A percentile compares a stretch with the other conserved stretches of the same genome.
Evolutionary conservation across 92 coral and sea anemone species (phyloP).

Genomic region (Bergia puertoricense): DNA sequence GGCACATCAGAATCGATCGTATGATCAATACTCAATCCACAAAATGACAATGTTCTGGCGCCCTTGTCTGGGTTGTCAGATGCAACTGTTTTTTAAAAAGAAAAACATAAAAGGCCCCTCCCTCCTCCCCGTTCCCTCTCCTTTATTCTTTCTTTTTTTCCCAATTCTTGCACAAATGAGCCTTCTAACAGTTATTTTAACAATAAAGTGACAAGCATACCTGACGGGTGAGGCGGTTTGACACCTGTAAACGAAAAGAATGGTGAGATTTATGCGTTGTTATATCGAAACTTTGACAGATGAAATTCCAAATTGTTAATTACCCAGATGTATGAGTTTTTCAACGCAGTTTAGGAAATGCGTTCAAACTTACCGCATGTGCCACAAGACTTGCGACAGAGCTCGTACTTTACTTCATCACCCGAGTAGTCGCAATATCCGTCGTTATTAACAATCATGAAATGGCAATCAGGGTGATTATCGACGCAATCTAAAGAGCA

Average conservation of each 20-base stretch:
- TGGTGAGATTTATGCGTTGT: neutral
- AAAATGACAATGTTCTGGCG: no score
- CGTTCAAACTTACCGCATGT: conserved; percentile 22
- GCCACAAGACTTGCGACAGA: conserved; percentile 22
- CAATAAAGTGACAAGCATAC: neutral
- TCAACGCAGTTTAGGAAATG: neutral
- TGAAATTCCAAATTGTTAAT: neutral
- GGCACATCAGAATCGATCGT: no score
- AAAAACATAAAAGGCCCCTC: no score
- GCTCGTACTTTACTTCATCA: neutral
- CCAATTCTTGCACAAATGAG: no score
- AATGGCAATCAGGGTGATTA: neutral
- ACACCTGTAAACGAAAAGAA: neutral
- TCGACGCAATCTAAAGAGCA: conserved; percentile 5
- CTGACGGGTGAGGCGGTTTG: neutral
- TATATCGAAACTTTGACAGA: neutral
- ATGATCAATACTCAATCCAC: no score
- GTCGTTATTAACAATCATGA: neutral
- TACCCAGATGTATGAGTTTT: neutral
- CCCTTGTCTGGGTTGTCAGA: no score
- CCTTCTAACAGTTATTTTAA: neutral
- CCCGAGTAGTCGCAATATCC: neutral
- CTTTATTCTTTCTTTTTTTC: no score
- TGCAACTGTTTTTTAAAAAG: no score
- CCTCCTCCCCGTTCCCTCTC: no score